A percentile compares a stretch with the other conserved stretches of the same genome.
phyloP scores from a whole-genome alignment of 1,140 invertebrate species.

The Papilio aristodemus region DNA sequence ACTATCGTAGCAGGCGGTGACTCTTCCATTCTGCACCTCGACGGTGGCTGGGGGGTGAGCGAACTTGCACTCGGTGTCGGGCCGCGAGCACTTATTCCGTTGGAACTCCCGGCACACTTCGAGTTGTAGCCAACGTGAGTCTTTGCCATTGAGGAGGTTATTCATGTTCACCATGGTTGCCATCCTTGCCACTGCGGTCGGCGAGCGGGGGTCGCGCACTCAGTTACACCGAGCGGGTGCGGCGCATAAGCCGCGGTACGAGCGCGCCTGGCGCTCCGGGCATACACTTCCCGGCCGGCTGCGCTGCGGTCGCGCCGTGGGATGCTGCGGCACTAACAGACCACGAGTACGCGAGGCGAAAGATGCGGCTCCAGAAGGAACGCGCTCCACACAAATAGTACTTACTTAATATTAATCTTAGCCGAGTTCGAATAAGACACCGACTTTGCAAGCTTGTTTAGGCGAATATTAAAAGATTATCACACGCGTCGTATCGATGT shows the following conservation, averaged over 20 bases:
- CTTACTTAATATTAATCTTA: conserved; percentile 71
- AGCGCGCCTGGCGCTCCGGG: conserved; percentile 68
- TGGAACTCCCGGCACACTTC: conserved; percentile 99
- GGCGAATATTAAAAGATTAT: conserved; percentile 78
- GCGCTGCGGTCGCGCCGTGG: conserved; percentile 42
- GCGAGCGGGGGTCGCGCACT: conserved; percentile 50
- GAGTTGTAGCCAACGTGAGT: conserved; percentile 99
- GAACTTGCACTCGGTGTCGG: conserved; percentile 99
- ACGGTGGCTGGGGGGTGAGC: conserved; percentile 99
- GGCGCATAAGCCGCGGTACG: conserved; percentile 73
- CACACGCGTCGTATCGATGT: conserved; percentile 80
- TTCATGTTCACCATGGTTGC: conserved; percentile 98
- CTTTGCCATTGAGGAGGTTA: conserved; percentile 98
- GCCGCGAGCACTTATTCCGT: conserved; percentile 98
- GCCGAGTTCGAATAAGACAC: conserved; percentile 75
- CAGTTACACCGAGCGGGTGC: conserved; percentile 71
- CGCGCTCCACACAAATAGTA: conserved; percentile 49
- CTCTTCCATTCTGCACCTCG: conserved; percentile 99
- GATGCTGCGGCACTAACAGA: conserved; percentile 50
- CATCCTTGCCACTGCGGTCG: conserved; percentile 81
- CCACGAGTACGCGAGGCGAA: conserved; percentile 45
- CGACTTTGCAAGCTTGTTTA: conserved; percentile 79
- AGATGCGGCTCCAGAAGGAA: conserved; percentile 45
- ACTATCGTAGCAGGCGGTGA: conserved; percentile 99
- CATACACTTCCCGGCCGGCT: conserved; percentile 61